Evolutionary conservation across 2,113 vertebrate genomes (phyloP).

Genomic region (Macroglossus sobrinus): DNA sequence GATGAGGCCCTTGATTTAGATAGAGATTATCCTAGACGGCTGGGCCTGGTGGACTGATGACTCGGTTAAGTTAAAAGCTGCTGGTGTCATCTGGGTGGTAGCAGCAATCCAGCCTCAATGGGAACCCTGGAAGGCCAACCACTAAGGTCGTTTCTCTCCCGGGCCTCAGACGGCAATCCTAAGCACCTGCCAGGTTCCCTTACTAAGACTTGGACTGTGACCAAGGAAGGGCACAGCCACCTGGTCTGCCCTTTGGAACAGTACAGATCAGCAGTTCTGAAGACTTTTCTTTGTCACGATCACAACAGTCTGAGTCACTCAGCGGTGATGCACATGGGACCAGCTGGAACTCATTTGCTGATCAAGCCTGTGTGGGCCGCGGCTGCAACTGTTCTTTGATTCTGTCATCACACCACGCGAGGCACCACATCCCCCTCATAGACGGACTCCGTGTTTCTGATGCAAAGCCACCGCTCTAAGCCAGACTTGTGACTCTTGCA

Average conservation of each 20-base stretch:
- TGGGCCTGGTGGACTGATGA: background rate
- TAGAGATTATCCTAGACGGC: background rate
- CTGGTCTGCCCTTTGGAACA: background rate
- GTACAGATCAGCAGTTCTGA: background rate
- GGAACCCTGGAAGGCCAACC: background rate
- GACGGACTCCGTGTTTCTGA: background rate
- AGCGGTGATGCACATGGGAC: background rate
- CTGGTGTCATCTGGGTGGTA: background rate
- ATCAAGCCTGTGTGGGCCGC: background rate
- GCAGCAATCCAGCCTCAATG: rapidly evolving
- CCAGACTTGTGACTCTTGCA: background rate
- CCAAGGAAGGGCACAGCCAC: too few relatives aligned
- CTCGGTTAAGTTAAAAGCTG: background rate
- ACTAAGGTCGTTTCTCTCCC: background rate
- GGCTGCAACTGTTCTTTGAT: background rate
- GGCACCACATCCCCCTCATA: rapidly evolving
- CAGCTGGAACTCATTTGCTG: background rate
- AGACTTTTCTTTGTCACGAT: background rate
- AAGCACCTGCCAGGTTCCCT: background rate
- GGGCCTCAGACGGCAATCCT: background rate
- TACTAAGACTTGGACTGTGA: background rate
- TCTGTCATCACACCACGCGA: background rate
- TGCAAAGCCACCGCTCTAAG: rapidly evolving
- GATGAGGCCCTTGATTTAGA: background rate
- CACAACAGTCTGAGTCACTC: background rate